Evolutionary conservation across 2,797 vertebrate species (phyloP).

Genomic region (Spheniscus humboldti): DNA sequence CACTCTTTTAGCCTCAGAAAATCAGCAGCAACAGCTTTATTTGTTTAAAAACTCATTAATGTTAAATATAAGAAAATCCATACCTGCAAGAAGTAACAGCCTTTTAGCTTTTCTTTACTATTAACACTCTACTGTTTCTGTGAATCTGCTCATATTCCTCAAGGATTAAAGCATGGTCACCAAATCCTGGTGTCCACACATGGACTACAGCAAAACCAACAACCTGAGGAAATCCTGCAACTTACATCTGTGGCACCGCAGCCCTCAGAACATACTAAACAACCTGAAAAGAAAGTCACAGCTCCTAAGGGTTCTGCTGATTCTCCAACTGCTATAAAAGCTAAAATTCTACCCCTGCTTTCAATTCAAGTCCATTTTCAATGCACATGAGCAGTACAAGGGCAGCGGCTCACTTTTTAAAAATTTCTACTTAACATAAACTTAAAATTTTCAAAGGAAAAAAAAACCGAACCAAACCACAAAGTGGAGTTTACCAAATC

Average conservation of each 20-base stretch:
- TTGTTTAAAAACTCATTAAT: background rate
- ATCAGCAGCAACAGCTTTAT: background rate
- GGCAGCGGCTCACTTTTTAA: background rate
- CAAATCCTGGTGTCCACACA: background rate
- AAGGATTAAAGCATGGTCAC: background rate
- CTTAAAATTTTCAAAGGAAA: background rate
- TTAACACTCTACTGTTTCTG: background rate
- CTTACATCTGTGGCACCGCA: background rate
- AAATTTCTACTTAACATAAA: background rate
- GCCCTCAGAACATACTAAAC: background rate
- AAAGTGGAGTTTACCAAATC: background rate
- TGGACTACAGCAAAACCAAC: background rate
- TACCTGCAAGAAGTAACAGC: background rate
- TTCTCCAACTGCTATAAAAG: background rate
- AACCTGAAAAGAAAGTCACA: background rate
- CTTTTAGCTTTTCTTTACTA: background rate
- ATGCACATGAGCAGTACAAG: background rate
- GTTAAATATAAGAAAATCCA: background rate
- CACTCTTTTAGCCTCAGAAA: background rate
- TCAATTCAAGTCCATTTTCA: background rate
- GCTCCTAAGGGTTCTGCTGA: background rate
- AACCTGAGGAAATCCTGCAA: background rate
- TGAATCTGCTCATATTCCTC: background rate
- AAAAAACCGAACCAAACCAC: background rate
- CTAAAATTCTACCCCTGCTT: background rate